A percentile compares a stretch with the other conserved stretches of the same genome.
Evolutionary conservation across 2,797 vertebrate genomes (phyloP).

Genomic region (Onychomys arenicola): DNA sequence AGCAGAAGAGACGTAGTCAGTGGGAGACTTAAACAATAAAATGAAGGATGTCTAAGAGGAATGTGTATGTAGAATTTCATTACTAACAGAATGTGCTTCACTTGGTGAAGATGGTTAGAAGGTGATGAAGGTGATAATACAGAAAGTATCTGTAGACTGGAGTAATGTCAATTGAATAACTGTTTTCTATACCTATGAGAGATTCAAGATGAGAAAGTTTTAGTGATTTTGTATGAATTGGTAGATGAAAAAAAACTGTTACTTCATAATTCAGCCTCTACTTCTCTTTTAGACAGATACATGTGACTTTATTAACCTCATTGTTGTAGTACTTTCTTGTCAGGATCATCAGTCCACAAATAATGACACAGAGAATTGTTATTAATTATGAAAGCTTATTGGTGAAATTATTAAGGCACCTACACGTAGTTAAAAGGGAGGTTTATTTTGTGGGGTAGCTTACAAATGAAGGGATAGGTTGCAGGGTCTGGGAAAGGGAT

Average conservation of each 20-base stretch:
- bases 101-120: neutral
- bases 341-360: neutral
- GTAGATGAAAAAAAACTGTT: neutral
- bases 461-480: too few species aligned
- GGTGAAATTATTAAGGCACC: too few species aligned
- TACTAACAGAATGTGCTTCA: neutral
- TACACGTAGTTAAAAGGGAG: too few species aligned
- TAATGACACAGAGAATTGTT: neutral
- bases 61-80: neutral
- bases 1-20: neutral
- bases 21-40: constrained; percentile 2
- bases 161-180: neutral
- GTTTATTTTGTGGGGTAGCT: too few species aligned
- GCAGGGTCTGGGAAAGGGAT: too few species aligned
- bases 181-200: neutral
- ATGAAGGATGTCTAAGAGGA: neutral
- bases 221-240: neutral
- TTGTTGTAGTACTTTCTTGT: neutral
- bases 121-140: neutral
- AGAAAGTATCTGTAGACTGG: neutral
- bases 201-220: neutral
- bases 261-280: neutral
- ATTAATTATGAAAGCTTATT: neutral
- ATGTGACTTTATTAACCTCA: too few species aligned
- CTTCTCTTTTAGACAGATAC: neutral